Conservation (phyloP, 2,888 invertebrate species). For the Andrena minutula region DNA sequence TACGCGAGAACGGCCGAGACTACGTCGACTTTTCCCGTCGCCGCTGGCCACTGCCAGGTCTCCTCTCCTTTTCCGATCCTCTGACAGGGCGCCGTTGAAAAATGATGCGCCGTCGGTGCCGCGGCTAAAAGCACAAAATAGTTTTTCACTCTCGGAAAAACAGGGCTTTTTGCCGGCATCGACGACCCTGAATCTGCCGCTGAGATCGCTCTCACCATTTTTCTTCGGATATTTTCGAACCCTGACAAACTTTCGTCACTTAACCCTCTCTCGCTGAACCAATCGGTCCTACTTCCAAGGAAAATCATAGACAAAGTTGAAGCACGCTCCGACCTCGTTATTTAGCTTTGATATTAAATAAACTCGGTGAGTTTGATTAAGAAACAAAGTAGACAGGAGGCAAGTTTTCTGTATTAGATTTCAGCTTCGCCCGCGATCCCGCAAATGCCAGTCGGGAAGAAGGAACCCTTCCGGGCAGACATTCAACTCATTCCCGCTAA, state of each 20-base stretch:
- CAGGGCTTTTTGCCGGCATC: slow-evolving; percentile 67
- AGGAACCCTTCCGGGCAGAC: slow-evolving; percentile 58
- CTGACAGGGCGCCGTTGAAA: slow-evolving; percentile 79
- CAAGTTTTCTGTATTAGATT: slow-evolving; percentile 4
- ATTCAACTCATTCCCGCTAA: slow-evolving; percentile 63
- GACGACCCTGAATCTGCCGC: slow-evolving; percentile 58
- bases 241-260: slow-evolving; percentile 4
- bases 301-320: neutral
- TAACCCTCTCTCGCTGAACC: neutral
- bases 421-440: slow-evolving; percentile 21
- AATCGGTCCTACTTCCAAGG: neutral
- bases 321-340: neutral
- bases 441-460: slow-evolving; percentile 32
- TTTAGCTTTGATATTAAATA: neutral
- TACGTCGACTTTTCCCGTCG: slow-evolving; percentile 77
- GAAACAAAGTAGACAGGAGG: slow-evolving; percentile 9
- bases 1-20: slow-evolving; percentile 47
- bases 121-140: slow-evolving; percentile 79
- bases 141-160: slow-evolving; percentile 77
- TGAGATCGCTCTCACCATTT: slow-evolving; percentile 24
- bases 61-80: slow-evolving; percentile 57
- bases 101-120: slow-evolving; percentile 81
- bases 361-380: neutral
- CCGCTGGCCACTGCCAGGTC: slow-evolving; percentile 65
- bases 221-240: slow-evolving; percentile 28